Evolutionary conservation across 64 coral and sea anemone genomes (phyloP).

Genomic region (Pachyseris speciosa): DNA sequence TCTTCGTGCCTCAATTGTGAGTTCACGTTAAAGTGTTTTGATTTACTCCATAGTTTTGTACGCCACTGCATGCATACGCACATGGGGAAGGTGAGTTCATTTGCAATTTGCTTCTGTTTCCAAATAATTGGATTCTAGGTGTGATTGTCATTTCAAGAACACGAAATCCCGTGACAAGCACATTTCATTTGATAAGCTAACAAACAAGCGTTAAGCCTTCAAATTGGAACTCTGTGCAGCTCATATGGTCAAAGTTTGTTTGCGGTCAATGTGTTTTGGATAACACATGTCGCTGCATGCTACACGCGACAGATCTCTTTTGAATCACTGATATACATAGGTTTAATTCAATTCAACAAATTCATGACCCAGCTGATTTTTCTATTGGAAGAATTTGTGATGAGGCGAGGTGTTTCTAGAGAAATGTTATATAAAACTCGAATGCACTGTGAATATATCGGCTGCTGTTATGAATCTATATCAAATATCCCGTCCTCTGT

Average conservation of each 20-base stretch:
- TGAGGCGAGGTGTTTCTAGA: no score
- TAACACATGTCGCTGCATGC: background rate
- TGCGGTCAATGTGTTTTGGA: conserved; percentile 18
- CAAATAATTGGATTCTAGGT: background rate
- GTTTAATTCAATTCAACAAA: conserved; percentile 2
- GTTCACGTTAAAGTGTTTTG: background rate
- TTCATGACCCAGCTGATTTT: background rate
- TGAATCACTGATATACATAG: background rate
- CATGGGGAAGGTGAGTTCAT: background rate
- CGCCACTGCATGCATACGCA: background rate
- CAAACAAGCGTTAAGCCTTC: background rate
- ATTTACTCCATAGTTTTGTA: no score
- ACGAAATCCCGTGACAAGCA: background rate
- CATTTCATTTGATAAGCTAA: background rate
- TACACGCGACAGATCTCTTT: background rate
- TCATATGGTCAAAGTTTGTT: conserved; percentile 17
- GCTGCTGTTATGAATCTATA: background rate
- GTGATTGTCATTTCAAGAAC: background rate
- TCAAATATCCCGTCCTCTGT: background rate
- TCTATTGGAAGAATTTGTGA: no score
- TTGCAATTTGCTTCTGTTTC: background rate
- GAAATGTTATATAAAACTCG: background rate
- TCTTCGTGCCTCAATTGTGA: background rate
- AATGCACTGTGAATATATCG: conserved; percentile 12
- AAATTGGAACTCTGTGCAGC: background rate